phyloP scores from a whole-genome alignment of 2,888 invertebrate genomes.

The Lycophotia porphyrea region DNA sequence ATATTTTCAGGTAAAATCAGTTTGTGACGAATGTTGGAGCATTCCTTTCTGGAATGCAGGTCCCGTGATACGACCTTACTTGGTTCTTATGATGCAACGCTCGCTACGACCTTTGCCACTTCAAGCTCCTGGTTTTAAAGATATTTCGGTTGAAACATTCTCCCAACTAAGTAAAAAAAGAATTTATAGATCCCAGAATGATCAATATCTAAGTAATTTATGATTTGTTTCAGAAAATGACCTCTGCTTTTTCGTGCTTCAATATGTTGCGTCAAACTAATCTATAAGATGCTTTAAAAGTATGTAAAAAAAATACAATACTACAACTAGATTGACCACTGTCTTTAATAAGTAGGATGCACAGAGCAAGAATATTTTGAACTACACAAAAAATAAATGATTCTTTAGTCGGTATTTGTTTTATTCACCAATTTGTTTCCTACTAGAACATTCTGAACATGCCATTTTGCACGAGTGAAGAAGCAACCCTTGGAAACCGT shows the following conservation, averaged over 20 bases:
- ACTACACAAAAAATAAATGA: not conserved
- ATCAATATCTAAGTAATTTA: no score
- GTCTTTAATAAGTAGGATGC: not conserved
- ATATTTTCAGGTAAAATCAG: constrained; percentile 70
- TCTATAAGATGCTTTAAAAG: not conserved
- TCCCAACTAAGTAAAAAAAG: constrained; percentile 73
- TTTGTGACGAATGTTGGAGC: constrained; percentile 79
- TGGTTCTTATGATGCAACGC: constrained; percentile 82
- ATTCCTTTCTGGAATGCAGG: constrained; percentile 81
- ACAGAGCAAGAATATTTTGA: not conserved
- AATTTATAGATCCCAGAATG: not conserved
- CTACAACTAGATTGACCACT: not conserved
- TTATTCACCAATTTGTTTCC: not conserved
- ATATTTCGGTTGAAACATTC: constrained; percentile 81
- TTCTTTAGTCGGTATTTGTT: not conserved
- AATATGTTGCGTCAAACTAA: constrained; percentile 18
- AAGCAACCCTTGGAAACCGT: no score
- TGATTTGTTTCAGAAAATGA: constrained; percentile 9
- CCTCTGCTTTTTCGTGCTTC: constrained; percentile 8
- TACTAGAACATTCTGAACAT: not conserved
- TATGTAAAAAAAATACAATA: not conserved
- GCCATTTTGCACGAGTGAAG: not conserved
- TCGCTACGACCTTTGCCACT: constrained; percentile 77
- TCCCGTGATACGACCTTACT: constrained; percentile 76
- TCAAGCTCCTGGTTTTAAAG: constrained; percentile 77